Percentiles rank a stretch among this genome's conserved stretches.
phyloP scores from a whole-genome alignment of 2,888 invertebrate genomes.

The Cantharis rufa region DNA sequence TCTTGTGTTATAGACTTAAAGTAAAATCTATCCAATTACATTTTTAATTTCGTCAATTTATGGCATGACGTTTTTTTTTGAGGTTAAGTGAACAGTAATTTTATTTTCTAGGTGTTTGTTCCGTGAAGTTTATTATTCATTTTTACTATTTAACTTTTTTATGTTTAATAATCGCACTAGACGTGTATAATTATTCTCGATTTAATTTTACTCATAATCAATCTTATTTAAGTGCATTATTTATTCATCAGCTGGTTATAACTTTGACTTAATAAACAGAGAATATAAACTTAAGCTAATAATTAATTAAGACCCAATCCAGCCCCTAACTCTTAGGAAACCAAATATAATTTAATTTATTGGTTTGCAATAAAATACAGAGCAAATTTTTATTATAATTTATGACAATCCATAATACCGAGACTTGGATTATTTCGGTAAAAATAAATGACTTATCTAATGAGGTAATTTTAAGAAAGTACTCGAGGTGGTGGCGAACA shows the following conservation, averaged over 20 bases:
- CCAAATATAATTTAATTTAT: not conserved
- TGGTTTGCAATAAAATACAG: not conserved
- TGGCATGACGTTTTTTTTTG: not conserved
- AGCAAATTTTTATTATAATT: not conserved
- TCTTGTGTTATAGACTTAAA: too few species aligned
- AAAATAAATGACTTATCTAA: not conserved
- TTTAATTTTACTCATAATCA: not conserved
- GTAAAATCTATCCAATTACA: not conserved
- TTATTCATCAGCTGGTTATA: not conserved
- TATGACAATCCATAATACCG: not conserved
- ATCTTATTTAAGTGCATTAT: not conserved
- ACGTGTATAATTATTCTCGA: not conserved
- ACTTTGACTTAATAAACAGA: not conserved
- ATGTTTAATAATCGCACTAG: not conserved
- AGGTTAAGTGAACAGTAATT: not conserved
- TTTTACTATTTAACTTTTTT: not conserved
- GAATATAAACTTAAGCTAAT: not conserved
- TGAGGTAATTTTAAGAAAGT: not conserved
- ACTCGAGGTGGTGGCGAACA: not conserved
- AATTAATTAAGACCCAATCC: not conserved
- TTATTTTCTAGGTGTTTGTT: not conserved
- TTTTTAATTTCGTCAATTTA: not conserved
- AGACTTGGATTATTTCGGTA: not conserved
- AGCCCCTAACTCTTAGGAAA: not conserved
- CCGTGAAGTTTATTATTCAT: too few species aligned